These are phyloP conservation scores for Rachycentron canadum DNA, from an alignment of 2,797 vertebrate species.

Conservation along the genomic window DNA sequence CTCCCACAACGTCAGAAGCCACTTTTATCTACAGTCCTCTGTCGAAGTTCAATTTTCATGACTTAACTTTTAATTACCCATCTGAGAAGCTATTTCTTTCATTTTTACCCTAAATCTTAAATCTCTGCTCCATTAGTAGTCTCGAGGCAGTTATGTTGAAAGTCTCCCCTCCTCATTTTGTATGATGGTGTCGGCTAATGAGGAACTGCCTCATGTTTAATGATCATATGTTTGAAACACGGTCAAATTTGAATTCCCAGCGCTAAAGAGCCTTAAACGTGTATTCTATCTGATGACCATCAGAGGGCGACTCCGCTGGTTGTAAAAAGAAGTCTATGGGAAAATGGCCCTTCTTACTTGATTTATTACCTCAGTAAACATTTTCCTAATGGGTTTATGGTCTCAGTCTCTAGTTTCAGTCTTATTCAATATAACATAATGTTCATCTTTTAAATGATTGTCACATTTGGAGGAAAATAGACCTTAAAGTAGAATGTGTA, in stretches of 20 bases:
- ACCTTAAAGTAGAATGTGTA: too few species aligned
- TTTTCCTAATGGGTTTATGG: too few species aligned
- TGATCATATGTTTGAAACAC: background rate
- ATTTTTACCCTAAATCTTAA: background rate
- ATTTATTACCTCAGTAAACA: too few species aligned
- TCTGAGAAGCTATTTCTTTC: constrained; percentile 1
- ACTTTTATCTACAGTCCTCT: constrained; percentile 25
- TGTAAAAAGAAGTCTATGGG: too few species aligned
- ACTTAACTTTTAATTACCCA: constrained; percentile 30
- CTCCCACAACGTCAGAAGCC: background rate
- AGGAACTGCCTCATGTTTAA: background rate
- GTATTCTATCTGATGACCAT: too few species aligned
- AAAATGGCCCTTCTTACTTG: too few species aligned
- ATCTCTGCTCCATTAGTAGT: constrained; percentile 12
- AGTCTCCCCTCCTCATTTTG: background rate
- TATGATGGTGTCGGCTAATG: background rate
- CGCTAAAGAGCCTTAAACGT: too few species aligned
- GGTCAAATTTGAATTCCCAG: background rate
- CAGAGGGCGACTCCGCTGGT: too few species aligned
- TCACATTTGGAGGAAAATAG: too few species aligned
- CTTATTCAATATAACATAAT: too few species aligned
- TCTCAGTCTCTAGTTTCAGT: too few species aligned
- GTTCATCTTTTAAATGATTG: too few species aligned
- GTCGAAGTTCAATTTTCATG: background rate
- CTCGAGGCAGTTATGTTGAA: background rate